Conservation (phyloP, 1,140 invertebrate species). For the Probaryconus sp. region DNA sequence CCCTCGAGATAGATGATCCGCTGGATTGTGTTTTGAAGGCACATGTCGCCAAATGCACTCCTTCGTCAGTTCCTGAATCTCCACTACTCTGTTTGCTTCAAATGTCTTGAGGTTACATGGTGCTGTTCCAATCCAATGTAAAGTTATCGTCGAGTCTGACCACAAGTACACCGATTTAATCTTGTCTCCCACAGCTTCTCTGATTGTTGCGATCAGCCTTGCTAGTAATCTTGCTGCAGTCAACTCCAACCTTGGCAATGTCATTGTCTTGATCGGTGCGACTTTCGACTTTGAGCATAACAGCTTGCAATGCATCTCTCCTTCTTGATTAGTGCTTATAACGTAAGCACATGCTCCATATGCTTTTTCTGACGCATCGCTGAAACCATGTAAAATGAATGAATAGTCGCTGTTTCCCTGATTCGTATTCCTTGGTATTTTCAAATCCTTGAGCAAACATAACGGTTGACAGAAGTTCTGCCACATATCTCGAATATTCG, state of each 20-base stretch:
- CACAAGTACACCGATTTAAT: constrained; percentile 6
- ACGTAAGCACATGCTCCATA: constrained; percentile 27
- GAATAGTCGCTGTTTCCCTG: not conserved
- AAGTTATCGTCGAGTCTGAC: constrained; percentile 9
- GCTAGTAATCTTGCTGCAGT: constrained; percentile 1
- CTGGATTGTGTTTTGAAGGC: constrained; percentile 14
- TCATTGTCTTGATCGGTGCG: constrained; percentile 1
- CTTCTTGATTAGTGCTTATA: not conserved
- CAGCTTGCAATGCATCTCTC: not conserved
- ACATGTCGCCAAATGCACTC: constrained; percentile 1
- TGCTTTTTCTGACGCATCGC: constrained; percentile 24
- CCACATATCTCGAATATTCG: not conserved
- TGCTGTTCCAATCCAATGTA: constrained; percentile 14
- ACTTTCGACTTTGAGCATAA: constrained; percentile 30
- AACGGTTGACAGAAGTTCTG: not conserved
- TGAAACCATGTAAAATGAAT: constrained; percentile 30
- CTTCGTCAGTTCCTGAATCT: not conserved
- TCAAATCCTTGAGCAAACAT: not conserved
- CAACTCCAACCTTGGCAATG: constrained; percentile 22
- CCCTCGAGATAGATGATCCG: constrained; percentile 15
- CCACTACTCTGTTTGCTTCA: constrained; percentile 5
- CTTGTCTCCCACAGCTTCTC: not conserved
- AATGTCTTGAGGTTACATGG: not conserved
- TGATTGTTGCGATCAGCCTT: not conserved
- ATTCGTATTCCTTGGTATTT: constrained; percentile 3